These are phyloP conservation scores for Patella pellucida DNA, from an alignment of 2,888 invertebrate species.

Conservation along the genomic window DNA sequence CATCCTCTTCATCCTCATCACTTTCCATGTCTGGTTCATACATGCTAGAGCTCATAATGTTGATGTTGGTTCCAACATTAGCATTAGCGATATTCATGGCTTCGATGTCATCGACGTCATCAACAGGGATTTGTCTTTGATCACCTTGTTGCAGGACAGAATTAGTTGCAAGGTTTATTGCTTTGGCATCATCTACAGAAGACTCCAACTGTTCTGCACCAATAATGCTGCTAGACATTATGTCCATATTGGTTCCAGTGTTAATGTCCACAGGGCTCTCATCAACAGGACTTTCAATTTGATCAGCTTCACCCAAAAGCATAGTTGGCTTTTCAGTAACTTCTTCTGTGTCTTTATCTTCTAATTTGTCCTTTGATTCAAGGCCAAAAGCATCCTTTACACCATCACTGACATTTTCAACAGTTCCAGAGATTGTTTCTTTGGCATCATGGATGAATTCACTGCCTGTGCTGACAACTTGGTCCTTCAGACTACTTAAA, in stretches of 20 bases:
- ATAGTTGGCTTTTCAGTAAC: neutral
- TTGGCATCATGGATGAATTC: neutral
- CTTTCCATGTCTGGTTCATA: neutral
- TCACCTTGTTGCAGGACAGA: no score
- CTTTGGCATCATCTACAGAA: no score
- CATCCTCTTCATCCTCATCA: neutral
- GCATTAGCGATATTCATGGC: no score
- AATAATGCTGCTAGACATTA: no score
- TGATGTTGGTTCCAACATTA: no score
- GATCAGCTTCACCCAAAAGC: neutral
- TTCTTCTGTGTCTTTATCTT: no score
- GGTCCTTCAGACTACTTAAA: neutral
- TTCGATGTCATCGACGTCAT: no score
- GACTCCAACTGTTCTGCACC: no score
- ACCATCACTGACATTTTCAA: neutral
- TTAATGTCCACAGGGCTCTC: neutral
- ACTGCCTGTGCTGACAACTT: neutral
- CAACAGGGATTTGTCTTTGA: no score
- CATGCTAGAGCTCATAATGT: conserved; percentile 6
- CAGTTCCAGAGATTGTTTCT: neutral
- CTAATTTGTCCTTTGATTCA: neutral
- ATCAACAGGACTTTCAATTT: conserved; percentile 3
- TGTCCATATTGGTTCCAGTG: no score
- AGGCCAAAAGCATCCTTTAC: neutral
- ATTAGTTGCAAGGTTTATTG: no score